Percentiles rank a stretch among this genome's conserved stretches.
These are phyloP conservation scores for Mactromeris polynyma DNA, from an alignment of 2,888 invertebrate species.

Conservation along the genomic window DNA sequence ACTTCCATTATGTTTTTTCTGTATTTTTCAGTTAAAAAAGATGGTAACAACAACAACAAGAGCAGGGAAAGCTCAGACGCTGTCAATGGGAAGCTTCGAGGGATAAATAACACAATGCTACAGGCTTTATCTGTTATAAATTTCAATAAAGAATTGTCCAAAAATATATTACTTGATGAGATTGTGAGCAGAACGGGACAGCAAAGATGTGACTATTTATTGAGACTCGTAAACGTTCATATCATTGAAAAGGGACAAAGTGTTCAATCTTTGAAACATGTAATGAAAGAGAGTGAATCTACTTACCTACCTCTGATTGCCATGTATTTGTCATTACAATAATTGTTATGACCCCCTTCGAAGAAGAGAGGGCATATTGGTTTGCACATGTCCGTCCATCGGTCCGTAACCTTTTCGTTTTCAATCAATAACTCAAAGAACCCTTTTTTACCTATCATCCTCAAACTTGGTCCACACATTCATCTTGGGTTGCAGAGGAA, in stretches of 20 bases:
- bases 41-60: no score
- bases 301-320: constrained; percentile 26
- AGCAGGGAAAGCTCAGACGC: neutral
- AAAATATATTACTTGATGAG: constrained; percentile 40
- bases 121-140: constrained; percentile 48
- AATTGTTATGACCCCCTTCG: no score
- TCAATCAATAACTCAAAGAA: no score
- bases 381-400: no score
- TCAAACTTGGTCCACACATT: no score
- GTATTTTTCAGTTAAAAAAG: no score
- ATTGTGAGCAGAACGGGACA: constrained; percentile 26
- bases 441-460: no score
- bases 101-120: constrained; percentile 32
- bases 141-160: constrained; percentile 29
- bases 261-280: constrained; percentile 16
- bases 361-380: no score
- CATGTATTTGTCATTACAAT: constrained; percentile 8
- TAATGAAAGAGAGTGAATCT: constrained; percentile 19
- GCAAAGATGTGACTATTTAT: constrained; percentile 25
- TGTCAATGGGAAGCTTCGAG: neutral
- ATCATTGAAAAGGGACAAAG: constrained; percentile 46
- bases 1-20: no score
- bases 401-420: no score
- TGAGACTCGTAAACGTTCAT: constrained; percentile 31
- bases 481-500: no score